A percentile compares a stretch with the other conserved stretches of the same genome.
phyloP scores from a whole-genome alignment of 2,888 invertebrate species.

The Coenonympha arcania region DNA sequence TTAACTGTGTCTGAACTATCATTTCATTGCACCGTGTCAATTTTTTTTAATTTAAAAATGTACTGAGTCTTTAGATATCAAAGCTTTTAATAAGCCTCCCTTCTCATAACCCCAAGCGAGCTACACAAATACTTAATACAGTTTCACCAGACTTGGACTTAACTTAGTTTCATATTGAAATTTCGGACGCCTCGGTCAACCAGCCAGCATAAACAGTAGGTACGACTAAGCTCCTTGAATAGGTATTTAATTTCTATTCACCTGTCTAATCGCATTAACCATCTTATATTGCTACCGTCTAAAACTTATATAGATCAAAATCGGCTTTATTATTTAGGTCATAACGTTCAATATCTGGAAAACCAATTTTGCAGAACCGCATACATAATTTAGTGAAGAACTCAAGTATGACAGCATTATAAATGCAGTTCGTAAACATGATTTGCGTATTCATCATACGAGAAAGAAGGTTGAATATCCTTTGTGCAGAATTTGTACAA shows the following conservation, averaged over 20 bases:
- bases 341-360: constrained; percentile 5
- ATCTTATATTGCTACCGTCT: constrained; percentile 1
- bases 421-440: neutral
- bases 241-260: constrained; percentile 53
- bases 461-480: neutral
- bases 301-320: neutral
- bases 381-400: constrained; percentile 10
- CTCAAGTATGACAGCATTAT: constrained; percentile 6
- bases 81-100: too few species aligned
- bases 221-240: constrained; percentile 46
- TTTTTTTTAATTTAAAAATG: too few species aligned
- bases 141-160: neutral
- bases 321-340: neutral
- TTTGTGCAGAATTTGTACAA: neutral
- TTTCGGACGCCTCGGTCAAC: constrained; percentile 22
- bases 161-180: constrained; percentile 12
- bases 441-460: neutral
- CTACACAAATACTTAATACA: too few species aligned
- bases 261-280: constrained; percentile 27
- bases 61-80: too few species aligned
- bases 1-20: too few species aligned
- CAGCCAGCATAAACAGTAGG: constrained; percentile 45
- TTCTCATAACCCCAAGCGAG: too few species aligned
- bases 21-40: too few species aligned
- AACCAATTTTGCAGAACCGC: neutral